These are phyloP conservation scores for Lepus townsendii DNA, from an alignment of 2,797 vertebrate genomes.

Conservation along the genomic window DNA sequence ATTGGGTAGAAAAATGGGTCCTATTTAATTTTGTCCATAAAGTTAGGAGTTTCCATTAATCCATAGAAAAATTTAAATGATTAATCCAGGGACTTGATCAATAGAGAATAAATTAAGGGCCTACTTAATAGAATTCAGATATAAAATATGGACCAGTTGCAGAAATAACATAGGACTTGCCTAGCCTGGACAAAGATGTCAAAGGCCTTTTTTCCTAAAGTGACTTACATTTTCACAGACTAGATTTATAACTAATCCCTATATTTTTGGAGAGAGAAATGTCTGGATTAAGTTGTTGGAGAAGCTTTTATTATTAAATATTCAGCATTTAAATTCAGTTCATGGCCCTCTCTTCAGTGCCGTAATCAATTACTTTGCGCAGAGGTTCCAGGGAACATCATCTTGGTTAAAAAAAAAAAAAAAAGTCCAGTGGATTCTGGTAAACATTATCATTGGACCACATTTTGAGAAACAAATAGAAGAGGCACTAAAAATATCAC, in stretches of 20 bases:
- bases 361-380: neutral
- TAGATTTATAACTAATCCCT: neutral
- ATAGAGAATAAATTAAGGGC: neutral
- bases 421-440: neutral
- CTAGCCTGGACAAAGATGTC: neutral
- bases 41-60: accelerated
- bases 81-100: neutral
- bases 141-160: neutral
- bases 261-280: neutral
- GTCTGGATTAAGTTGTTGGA: neutral
- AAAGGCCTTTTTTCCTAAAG: neutral
- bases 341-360: neutral
- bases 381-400: neutral
- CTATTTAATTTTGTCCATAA: neutral
- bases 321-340: neutral
- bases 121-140: neutral
- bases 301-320: neutral
- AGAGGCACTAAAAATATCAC: neutral
- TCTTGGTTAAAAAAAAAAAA: neutral
- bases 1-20: neutral
- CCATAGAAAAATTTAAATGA: neutral
- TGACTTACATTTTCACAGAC: neutral
- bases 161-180: neutral
- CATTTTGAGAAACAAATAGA: neutral
- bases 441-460: neutral